Evolutionary conservation across 2,888 invertebrate genomes (phyloP), one percentile per base, ranked within the genome.

Genomic region (Ichneumoninae sp.): DNA sequence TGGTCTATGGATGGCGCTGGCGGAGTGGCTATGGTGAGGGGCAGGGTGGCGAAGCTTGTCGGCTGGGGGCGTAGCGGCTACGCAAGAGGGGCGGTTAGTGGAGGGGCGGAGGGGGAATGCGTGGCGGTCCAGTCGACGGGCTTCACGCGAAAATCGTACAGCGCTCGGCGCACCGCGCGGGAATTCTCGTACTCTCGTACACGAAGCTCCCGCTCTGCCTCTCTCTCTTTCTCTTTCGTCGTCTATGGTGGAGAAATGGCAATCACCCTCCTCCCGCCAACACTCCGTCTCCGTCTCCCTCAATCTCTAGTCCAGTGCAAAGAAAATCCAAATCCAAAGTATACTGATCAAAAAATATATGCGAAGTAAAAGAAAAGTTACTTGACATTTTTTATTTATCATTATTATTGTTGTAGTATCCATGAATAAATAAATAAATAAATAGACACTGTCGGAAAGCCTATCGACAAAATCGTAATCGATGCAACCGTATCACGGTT

Each of bases 41-140:
- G 69, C 36, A 40, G 65, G 30, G 66, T 33, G 47, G 76, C n/a
- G 74, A 50, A 78, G 62, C 40, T 69, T 26, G 36, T 65, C 22
- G 74, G 54, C 78, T 66, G 33, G 69, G 33, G 71, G 77, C 36
- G 75, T 50, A 75, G 62, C 52, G 54, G 69, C 71, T 77, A 81
- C 81, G 80, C 78, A n/a, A 22, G 70, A 54, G 66, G 13, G 82
- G 78, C 78, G 86, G 89, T 88, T 89, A 88, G 88, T 87, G 77
- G 82, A 80, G 83, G 71, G 88, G 88, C 85, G 86, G 90, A 85
- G 88, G 89, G 47, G 88, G 88, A 86, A 89, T 92, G 92, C 92
- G 93, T 90, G 91, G 90, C 91, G 91, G 92, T 93, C 92, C 93
- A 92, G 91, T 92, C 91, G 92, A 92, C 92, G 92, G 93, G 57